Percentiles rank a stretch among this genome's conserved stretches.
phyloP scores from a whole-genome alignment of 2,113 vertebrate genomes.

The Labrus mixtus region DNA sequence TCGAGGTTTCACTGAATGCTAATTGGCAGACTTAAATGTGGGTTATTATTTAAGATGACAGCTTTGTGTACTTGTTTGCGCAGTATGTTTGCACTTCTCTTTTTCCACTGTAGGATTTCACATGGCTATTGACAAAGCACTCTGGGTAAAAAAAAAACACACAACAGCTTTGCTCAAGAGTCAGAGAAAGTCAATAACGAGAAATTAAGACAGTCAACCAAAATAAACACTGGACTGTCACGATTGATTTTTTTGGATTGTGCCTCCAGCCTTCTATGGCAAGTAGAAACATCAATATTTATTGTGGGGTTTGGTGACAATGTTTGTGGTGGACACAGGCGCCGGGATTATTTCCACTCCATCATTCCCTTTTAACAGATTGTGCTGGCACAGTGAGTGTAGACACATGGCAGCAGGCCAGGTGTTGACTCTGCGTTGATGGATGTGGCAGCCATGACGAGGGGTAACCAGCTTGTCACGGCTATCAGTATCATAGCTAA shows the following conservation, averaged over 20 bases:
- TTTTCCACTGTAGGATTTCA: slow-evolving; percentile 21
- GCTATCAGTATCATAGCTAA: slow-evolving; percentile 53
- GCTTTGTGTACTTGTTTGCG: slow-evolving; percentile 47
- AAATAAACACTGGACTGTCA: slow-evolving; percentile 25
- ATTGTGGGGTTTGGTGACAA: slow-evolving; percentile 34
- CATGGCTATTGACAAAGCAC: slow-evolving; percentile 45
- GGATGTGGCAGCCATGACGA: slow-evolving; percentile 71
- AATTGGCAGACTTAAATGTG: slow-evolving; percentile 52
- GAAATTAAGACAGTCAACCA: slow-evolving; percentile 53
- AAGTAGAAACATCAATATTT: slow-evolving; percentile 53
- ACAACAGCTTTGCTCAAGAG: slow-evolving; percentile 20
- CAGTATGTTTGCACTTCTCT: slow-evolving; percentile 46
- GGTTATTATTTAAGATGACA: slow-evolving; percentile 53
- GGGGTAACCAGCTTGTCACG: slow-evolving; percentile 58
- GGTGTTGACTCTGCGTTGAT: slow-evolving; percentile 76
- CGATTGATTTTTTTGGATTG: slow-evolving; percentile 34
- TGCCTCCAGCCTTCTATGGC: slow-evolving; percentile 13
- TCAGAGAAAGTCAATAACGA: slow-evolving; percentile 47
- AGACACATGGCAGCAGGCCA: slow-evolving; percentile 71
- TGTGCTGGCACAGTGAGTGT: slow-evolving; percentile 62
- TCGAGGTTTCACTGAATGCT: slow-evolving; percentile 34
- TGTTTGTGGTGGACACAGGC: slow-evolving; percentile 49
- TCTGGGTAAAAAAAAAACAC: slow-evolving; percentile 17
- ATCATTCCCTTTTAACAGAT: slow-evolving; percentile 73
- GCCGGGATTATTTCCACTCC: slow-evolving; percentile 46